Percentiles rank a stretch among this genome's conserved stretches.
Conservation (phyloP, 2,113 vertebrate species). For the Sprattus sprattus region DNA sequence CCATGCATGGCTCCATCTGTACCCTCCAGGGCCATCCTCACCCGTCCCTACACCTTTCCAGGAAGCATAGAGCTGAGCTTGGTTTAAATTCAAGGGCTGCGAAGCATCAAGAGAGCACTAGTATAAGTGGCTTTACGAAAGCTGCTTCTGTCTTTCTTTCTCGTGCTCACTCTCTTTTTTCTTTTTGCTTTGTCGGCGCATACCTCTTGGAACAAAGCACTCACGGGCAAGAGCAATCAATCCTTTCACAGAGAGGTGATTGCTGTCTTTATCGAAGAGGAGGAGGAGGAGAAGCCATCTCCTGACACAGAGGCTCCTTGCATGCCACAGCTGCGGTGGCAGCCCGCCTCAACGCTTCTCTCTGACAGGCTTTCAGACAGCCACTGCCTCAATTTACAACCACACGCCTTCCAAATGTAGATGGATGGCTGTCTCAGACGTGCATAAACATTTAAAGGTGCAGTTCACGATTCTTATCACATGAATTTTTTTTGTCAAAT, state of each 20-base stretch:
- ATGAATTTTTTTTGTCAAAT: too few relatives aligned
- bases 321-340: neutral
- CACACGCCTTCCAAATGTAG: neutral
- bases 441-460: neutral
- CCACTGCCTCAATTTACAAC: slow-evolving; percentile 14
- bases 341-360: neutral
- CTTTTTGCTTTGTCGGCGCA: neutral
- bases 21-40: neutral
- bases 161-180: neutral
- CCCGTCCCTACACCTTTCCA: neutral
- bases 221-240: slow-evolving; percentile 42
- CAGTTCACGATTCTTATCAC: too few relatives aligned
- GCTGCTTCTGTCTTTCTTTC: neutral
- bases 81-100: neutral
- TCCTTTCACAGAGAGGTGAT: slow-evolving; percentile 52
- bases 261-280: slow-evolving; percentile 48
- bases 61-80: neutral
- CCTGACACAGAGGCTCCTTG: slow-evolving; percentile 5
- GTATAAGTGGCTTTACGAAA: neutral
- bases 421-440: neutral
- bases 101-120: neutral
- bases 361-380: neutral
- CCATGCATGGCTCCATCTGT: neutral
- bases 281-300: slow-evolving; percentile 44
- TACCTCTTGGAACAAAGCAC: neutral